Conservation (phyloP, 2,113 vertebrate species). For the Equus quagga region DNA sequence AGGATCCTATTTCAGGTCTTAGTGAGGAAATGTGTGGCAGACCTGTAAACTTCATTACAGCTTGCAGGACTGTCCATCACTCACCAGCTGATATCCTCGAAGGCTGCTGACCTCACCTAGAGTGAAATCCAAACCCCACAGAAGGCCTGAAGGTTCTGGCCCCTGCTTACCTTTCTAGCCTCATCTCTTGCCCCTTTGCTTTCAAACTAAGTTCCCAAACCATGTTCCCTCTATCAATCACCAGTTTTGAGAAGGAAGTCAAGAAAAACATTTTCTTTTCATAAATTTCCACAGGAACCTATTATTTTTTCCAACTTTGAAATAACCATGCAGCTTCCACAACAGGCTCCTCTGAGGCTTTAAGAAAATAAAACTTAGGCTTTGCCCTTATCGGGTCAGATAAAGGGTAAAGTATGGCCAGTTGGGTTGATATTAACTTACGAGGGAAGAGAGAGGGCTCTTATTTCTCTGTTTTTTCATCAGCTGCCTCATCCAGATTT, state of each 20-base stretch:
- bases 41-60: not conserved
- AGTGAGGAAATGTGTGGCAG: not conserved
- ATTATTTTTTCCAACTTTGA: slow-evolving; percentile 62
- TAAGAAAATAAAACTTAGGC: slow-evolving; percentile 61
- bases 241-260: slow-evolving; percentile 28
- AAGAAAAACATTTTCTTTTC: slow-evolving; percentile 71
- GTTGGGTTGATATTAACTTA: not conserved
- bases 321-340: slow-evolving; percentile 54
- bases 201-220: slow-evolving; percentile 14
- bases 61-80: too few relatives aligned
- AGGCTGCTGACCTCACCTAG: not conserved
- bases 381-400: slow-evolving; percentile 42
- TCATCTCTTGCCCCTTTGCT: not conserved
- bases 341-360: slow-evolving; percentile 54
- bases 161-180: not conserved
- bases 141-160: not conserved
- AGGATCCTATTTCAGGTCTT: not conserved
- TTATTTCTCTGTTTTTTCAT: not conserved
- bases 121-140: not conserved
- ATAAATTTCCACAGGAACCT: slow-evolving; percentile 73
- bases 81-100: not conserved
- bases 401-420: slow-evolving; percentile 24
- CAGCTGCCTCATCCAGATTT: not conserved
- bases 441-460: not conserved
- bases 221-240: slow-evolving; percentile 11